phyloP scores from a whole-genome alignment of 2,888 invertebrate species.

The Cataglyphis cursor region DNA sequence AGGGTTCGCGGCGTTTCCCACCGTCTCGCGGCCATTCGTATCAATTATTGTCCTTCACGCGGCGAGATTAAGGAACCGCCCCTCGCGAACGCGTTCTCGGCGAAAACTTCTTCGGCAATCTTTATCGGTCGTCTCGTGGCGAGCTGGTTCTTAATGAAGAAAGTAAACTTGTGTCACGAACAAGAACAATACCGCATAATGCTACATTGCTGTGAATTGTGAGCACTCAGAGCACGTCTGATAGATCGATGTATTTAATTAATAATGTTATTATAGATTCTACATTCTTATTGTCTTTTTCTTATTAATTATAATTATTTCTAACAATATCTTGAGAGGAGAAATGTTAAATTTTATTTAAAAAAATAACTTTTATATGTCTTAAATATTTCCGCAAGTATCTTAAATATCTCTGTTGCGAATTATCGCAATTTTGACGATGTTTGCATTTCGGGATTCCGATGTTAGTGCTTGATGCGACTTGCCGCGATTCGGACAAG shows the following conservation, averaged over 20 bases:
- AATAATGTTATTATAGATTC: neutral
- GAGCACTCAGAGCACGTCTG: neutral
- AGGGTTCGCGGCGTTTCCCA: slow-evolving; percentile 77
- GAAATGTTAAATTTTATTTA: neutral
- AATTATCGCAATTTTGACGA: slow-evolving; percentile 12
- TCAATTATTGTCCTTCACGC: slow-evolving; percentile 83
- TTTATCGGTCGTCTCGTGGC: slow-evolving; percentile 60
- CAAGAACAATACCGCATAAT: neutral
- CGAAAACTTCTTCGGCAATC: slow-evolving; percentile 62
- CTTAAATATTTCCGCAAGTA: neutral
- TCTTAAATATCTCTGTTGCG: neutral
- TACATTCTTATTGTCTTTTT: neutral
- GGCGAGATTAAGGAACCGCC: slow-evolving; percentile 76
- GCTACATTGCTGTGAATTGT: neutral
- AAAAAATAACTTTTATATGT: neutral
- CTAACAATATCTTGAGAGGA: neutral
- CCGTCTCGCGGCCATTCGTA: slow-evolving; percentile 82
- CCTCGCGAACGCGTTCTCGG: slow-evolving; percentile 31
- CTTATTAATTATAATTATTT: neutral
- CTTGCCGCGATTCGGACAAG: slow-evolving; percentile 31
- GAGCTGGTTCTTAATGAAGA: slow-evolving; percentile 40
- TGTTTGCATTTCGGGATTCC: slow-evolving; percentile 62
- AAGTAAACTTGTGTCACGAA: slow-evolving; percentile 36
- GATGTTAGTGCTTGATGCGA: slow-evolving; percentile 46
- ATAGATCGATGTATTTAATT: neutral